Percentiles rank a stretch among this genome's conserved stretches.
These are phyloP conservation scores for Mamestra configurata DNA, from an alignment of 1,140 invertebrate species.

Conservation along the genomic window DNA sequence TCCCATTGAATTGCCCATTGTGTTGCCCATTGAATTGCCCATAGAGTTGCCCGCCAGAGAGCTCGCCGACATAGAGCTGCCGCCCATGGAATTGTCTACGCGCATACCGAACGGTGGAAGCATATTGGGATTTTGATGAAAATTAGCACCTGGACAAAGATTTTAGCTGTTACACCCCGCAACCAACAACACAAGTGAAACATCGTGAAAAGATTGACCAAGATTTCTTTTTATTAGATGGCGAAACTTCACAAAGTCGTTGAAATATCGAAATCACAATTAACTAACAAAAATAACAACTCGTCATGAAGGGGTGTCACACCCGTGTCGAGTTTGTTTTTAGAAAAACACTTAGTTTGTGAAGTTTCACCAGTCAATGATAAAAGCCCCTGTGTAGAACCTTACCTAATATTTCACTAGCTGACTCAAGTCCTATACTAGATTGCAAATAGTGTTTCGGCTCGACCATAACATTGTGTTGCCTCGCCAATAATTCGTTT, in stretches of 20 bases:
- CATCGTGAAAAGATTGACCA: not conserved
- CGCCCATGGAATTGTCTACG: slow-evolving; percentile 78
- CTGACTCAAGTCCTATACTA: slow-evolving; percentile 80
- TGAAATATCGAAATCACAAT: too few relatives aligned
- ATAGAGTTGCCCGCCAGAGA: not conserved
- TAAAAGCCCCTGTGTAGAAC: not conserved
- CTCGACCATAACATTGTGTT: slow-evolving; percentile 74
- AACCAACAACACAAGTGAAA: not conserved
- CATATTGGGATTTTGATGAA: slow-evolving; percentile 82
- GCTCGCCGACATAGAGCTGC: slow-evolving; percentile 3
- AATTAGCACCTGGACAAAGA: slow-evolving; percentile 81
- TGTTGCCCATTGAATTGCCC: slow-evolving; percentile 26
- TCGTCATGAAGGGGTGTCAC: too few relatives aligned
- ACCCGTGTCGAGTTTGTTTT: too few relatives aligned
- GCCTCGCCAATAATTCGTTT: slow-evolving; percentile 77
- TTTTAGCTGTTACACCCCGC: slow-evolving; percentile 10
- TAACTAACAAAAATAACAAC: too few relatives aligned
- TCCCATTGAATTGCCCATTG: slow-evolving; percentile 25
- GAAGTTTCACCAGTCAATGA: not conserved
- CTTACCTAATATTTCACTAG: slow-evolving; percentile 86
- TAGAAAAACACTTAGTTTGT: not conserved
- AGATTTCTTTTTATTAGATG: not conserved
- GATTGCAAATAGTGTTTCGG: slow-evolving; percentile 80
- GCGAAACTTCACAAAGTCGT: not conserved
- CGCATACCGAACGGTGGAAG: slow-evolving; percentile 87